phyloP scores from a whole-genome alignment of 2,797 vertebrate species.

The Emydoidea blandingii region DNA sequence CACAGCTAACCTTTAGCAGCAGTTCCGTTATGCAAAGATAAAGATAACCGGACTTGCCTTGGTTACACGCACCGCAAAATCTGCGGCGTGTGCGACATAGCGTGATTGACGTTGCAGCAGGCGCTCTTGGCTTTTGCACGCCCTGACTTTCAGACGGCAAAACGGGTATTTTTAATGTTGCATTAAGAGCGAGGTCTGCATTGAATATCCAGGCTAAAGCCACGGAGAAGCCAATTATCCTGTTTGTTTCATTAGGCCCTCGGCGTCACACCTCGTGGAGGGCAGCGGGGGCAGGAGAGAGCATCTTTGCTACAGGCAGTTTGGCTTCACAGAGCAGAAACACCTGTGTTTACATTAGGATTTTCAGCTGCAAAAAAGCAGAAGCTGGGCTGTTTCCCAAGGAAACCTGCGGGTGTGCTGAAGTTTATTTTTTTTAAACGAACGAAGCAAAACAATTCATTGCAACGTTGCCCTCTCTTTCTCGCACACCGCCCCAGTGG shows the following conservation, averaged over 20 bases:
- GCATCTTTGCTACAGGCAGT: neutral
- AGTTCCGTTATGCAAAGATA: neutral
- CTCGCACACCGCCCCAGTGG: neutral
- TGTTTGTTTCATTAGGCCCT: no score
- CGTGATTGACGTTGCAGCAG: no score
- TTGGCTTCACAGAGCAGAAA: neutral
- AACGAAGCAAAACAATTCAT: neutral
- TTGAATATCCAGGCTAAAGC: neutral
- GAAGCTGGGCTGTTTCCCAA: neutral
- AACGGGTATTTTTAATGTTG: neutral
- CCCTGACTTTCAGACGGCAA: no score
- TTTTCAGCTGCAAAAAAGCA: neutral
- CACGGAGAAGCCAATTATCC: no score
- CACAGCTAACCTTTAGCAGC: neutral
- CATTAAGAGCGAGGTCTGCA: no score
- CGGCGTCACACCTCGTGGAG: neutral
- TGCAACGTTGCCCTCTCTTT: no score
- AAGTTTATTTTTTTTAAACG: neutral
- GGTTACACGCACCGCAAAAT: no score
- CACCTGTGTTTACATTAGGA: neutral
- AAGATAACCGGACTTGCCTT: neutral
- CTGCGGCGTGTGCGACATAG: no score
- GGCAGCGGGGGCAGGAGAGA: neutral
- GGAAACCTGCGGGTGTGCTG: neutral
- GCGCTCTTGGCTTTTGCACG: no score